phyloP scores from a whole-genome alignment of 2,113 vertebrate genomes.

The Ivindomyrus marchei region DNA sequence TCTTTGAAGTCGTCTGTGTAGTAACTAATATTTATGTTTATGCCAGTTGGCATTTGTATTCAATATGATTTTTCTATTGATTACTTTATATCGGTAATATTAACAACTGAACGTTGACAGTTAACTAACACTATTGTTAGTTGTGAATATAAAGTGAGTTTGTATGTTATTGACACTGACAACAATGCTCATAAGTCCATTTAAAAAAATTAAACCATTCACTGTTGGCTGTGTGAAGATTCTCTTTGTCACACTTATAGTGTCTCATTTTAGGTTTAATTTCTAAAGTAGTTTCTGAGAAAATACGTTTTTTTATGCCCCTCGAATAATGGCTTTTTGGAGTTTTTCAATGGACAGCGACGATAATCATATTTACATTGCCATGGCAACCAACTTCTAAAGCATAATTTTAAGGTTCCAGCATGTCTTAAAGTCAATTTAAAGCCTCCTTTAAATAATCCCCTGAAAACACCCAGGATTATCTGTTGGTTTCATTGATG shows the following conservation, averaged over 20 bases:
- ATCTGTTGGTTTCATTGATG: not conserved
- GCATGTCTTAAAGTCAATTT: not conserved
- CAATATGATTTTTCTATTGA: not conserved
- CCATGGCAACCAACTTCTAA: not conserved
- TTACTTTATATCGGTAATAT: not conserved
- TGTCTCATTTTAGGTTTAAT: not conserved
- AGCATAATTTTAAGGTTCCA: not conserved
- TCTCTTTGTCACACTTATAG: not conserved
- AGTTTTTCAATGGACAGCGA: not conserved
- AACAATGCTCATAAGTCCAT: not conserved
- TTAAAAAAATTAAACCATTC: not conserved
- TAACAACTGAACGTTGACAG: not conserved
- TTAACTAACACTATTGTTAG: not conserved
- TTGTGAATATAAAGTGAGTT: not conserved
- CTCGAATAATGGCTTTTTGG: not conserved
- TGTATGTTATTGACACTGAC: not conserved
- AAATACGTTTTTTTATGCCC: not conserved
- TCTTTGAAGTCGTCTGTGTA: not conserved
- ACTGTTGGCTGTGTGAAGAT: not conserved
- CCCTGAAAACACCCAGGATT: not conserved
- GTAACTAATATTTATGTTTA: not conserved
- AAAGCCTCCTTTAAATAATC: not conserved
- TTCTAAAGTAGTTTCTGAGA: not conserved
- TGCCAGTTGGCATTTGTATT: not conserved
- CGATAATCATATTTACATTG: not conserved